Conservation (phyloP, 2,888 invertebrate genomes). For the Synergus japonicus region DNA sequence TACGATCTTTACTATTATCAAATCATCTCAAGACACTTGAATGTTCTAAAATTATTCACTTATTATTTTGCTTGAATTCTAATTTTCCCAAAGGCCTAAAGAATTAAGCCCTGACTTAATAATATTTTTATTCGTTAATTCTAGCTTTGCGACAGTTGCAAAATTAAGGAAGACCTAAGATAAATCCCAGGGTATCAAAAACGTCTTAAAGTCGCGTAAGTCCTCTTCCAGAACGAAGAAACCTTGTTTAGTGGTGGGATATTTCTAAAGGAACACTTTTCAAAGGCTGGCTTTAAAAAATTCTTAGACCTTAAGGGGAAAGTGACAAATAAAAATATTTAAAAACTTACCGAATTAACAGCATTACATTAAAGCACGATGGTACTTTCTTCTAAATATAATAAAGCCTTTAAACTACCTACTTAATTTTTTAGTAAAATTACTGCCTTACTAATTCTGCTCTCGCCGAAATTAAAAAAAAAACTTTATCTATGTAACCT, state of each 20-base stretch:
- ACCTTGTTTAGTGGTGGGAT: neutral
- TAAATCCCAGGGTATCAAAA: neutral
- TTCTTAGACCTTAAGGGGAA: neutral
- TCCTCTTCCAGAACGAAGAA: neutral
- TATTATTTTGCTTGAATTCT: too few relatives aligned
- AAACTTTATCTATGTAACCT: neutral
- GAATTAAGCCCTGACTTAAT: neutral
- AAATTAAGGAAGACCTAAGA: neutral
- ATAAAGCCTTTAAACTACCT: neutral
- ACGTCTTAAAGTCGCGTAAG: neutral
- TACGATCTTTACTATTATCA: neutral
- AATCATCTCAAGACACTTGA: too few relatives aligned
- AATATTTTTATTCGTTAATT: neutral
- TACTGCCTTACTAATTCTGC: conserved; percentile 9
- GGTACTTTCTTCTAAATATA: neutral
- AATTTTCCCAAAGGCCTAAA: too few relatives aligned
- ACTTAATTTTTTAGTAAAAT: neutral
- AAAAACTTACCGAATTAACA: neutral
- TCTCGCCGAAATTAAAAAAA: neutral
- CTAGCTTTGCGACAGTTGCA: neutral
- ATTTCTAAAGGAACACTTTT: conserved; percentile 4
- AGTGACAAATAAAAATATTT: neutral
- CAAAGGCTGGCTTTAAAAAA: neutral
- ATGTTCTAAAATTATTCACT: too few relatives aligned
- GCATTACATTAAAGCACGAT: neutral